phyloP scores from a whole-genome alignment of 2,888 invertebrate species.

The Epinotia brunnichana region DNA sequence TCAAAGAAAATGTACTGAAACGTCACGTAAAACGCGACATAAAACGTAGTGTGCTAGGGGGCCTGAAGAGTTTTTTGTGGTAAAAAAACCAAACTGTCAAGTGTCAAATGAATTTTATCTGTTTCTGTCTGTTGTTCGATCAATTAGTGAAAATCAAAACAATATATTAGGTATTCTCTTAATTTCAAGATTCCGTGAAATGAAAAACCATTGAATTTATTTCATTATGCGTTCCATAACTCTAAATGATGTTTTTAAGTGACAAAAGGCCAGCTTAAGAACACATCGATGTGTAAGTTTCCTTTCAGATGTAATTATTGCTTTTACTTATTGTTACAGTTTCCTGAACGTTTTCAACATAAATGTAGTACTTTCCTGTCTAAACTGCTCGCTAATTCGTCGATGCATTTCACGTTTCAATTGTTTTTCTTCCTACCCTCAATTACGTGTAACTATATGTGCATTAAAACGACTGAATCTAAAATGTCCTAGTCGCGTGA shows the following conservation, averaged over 20 bases:
- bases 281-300: neutral
- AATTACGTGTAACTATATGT: neutral
- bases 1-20: too few relatives aligned
- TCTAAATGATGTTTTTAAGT: too few relatives aligned
- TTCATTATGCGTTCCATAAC: neutral
- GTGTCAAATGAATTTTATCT: neutral
- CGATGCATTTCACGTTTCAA: neutral
- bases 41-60: too few relatives aligned
- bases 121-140: neutral
- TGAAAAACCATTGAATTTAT: too few relatives aligned
- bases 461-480: too few relatives aligned
- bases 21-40: too few relatives aligned
- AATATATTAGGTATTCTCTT: neutral
- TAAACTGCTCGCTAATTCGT: neutral
- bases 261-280: neutral
- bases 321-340: neutral
- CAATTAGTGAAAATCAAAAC: slow-evolving; percentile 3
- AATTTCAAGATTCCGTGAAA: neutral
- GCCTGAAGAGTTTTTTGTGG: too few relatives aligned
- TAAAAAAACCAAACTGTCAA: neutral
- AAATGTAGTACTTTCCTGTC: neutral
- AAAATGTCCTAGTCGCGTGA: neutral
- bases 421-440: neutral
- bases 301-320: neutral
- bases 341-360: neutral